phyloP scores from a whole-genome alignment of 1,140 invertebrate species.

The Amyelois transitella region DNA sequence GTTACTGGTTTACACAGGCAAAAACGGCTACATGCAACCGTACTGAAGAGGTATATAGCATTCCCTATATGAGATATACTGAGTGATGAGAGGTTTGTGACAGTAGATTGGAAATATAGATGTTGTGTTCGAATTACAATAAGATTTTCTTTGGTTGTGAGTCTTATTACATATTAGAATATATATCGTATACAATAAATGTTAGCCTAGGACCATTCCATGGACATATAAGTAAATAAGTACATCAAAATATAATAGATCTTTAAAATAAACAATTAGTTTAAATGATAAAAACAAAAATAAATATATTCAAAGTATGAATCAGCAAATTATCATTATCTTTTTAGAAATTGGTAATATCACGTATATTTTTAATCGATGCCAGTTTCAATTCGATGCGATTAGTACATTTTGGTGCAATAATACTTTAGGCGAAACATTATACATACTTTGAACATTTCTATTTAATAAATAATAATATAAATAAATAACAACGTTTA shows the following conservation, averaged over 20 bases:
- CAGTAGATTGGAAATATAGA: not conserved
- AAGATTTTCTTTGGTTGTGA: not conserved
- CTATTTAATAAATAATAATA: not conserved
- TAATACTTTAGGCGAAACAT: not conserved
- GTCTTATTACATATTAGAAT: not conserved
- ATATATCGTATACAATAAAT: not conserved
- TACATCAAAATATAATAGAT: not conserved
- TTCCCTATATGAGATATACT: not conserved
- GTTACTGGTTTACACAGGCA: no score
- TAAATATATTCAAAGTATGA: not conserved
- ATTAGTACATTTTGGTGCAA: no score
- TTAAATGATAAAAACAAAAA: not conserved
- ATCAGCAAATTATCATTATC: no score
- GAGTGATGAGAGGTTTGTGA: not conserved
- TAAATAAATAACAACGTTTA: not conserved
- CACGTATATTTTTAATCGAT: no score
- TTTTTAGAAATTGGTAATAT: no score
- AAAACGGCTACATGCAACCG: not conserved
- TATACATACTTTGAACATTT: not conserved
- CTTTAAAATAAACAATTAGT: not conserved
- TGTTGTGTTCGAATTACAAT: not conserved
- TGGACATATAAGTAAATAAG: not conserved
- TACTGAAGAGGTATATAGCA: not conserved
- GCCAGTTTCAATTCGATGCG: no score
- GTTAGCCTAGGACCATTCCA: conserved; percentile 5